Conservation (phyloP, 2,797 vertebrate species). For the Rhinatrema bivittatum region DNA sequence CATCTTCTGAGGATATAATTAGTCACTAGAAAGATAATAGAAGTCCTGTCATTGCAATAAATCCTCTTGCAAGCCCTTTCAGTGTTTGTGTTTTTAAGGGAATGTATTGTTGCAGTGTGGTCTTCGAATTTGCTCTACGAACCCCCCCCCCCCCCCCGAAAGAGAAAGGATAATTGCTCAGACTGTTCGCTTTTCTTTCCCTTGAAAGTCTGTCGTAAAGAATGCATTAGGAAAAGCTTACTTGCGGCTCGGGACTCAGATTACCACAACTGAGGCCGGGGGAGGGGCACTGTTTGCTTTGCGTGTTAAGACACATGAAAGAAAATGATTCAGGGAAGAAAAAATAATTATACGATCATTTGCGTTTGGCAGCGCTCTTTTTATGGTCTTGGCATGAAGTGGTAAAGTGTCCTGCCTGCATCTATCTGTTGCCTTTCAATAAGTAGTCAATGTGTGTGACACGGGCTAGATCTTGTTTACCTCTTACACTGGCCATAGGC, state of each 20-base stretch:
- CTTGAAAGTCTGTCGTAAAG: constrained; percentile 59
- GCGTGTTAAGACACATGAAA: constrained; percentile 74
- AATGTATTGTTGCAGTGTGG: constrained; percentile 33
- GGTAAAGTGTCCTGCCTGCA: constrained; percentile 38
- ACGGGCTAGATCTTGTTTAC: not conserved
- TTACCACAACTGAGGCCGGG: constrained; percentile 68
- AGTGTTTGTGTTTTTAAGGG: constrained; percentile 19
- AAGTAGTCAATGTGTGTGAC: not conserved
- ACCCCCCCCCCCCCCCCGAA: constrained; percentile 22
- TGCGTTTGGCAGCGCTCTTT: constrained; percentile 60
- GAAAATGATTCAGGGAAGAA: constrained; percentile 68
- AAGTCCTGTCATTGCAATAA: constrained; percentile 24
- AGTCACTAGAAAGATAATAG: constrained; percentile 28
- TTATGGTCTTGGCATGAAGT: constrained; percentile 50
- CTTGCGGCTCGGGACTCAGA: constrained; percentile 63
- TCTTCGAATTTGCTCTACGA: constrained; percentile 24
- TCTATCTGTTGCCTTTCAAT: constrained; percentile 14
- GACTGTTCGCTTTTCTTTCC: constrained; percentile 55
- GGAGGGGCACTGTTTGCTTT: constrained; percentile 68
- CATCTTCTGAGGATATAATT: constrained; percentile 38
- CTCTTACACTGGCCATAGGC: too few species aligned
- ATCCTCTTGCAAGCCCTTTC: constrained; percentile 28
- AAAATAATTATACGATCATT: constrained; percentile 76
- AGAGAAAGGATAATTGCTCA: constrained; percentile 41
- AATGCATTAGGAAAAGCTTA: constrained; percentile 57